Base-by-base conservation (phyloP, 2,797 vertebrate genomes). In the Rhabdomys pumilio region DNA sequence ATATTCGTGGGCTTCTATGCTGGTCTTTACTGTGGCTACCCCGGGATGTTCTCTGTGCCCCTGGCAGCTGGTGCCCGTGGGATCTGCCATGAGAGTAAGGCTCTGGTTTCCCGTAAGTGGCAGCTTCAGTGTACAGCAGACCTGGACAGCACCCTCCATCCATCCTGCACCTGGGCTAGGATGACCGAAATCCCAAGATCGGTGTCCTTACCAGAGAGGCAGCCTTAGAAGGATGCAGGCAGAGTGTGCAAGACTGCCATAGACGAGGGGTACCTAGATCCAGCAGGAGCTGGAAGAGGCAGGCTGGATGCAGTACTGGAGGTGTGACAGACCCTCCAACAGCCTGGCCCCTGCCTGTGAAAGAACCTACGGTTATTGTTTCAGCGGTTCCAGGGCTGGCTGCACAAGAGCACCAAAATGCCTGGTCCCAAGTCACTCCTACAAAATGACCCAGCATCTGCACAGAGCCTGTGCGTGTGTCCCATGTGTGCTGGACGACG, bases 171-270 rank as follows among this genome's bases (percentile, higher is more conserved):
- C n/a, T 44, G n/a, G 24, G 55, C 34, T 67, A 67, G 24, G 76
- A n/a, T 80, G 76, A 22, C 61, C 10, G 38, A 7, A n/a, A 2
- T 67, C 44, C 14, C 31, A 24, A 38, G 38, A 76, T 20, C 55
- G 13, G 12, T 47, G 8, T 26, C 57, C 31, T 63, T 44, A 29
- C 12, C 6, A 22, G 55, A 86, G 59, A 67, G 47, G 73, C 24
- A 50, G 29, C n/a, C 17, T 20, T 12, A 17, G 19, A 65, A 50
- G 34, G 34, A 24, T 13, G 12, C 77, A 72, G 65, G 31, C 15
- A 31, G 20, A 59, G 61, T 12, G 3, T 8, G 3, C 11, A n/a
- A 3, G 2, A 38, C 9, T n/a, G 34, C 24, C 24, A 14, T 0
- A 31, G 34, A 26, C 20, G 24, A 29, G 53, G 76, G 57, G 29